phyloP scores from a whole-genome alignment of 2,113 vertebrate species.

The Cyprinus carpio region DNA sequence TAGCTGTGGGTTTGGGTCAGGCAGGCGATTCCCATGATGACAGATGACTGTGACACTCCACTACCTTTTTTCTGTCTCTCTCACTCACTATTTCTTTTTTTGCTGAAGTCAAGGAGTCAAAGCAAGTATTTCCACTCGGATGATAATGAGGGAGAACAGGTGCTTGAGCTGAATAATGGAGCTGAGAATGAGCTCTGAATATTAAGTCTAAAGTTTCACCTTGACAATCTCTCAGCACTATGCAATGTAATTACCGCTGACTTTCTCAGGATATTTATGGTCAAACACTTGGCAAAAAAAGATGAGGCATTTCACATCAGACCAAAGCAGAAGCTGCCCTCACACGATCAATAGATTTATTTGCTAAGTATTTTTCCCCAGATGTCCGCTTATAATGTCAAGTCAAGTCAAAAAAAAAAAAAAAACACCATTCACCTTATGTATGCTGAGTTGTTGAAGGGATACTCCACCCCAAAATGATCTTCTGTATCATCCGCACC shows the following conservation, averaged over 20 bases:
- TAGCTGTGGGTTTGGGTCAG: constrained; percentile 37
- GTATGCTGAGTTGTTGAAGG: no score
- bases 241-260: not conserved
- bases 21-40: constrained; percentile 51
- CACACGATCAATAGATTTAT: not conserved
- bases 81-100: not conserved
- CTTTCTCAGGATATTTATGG: constrained; percentile 12
- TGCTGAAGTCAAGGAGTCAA: constrained; percentile 30
- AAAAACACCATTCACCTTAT: no score
- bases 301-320: not conserved
- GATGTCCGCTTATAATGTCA: not conserved
- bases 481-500: no score
- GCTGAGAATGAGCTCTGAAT: constrained; percentile 28
- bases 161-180: constrained; percentile 43
- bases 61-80: constrained; percentile 16
- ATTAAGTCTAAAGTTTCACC: constrained; percentile 43
- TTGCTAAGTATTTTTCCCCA: not conserved
- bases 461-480: no score
- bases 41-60: constrained; percentile 46
- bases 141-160: constrained; percentile 41
- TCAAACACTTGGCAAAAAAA: not conserved
- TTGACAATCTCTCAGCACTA: constrained; percentile 31
- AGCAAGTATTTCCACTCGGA: constrained; percentile 31
- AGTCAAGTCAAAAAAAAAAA: no score
- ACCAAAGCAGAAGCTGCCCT: not conserved